phyloP scores from a whole-genome alignment of 2,113 vertebrate genomes.

The Oncorhynchus keta region DNA sequence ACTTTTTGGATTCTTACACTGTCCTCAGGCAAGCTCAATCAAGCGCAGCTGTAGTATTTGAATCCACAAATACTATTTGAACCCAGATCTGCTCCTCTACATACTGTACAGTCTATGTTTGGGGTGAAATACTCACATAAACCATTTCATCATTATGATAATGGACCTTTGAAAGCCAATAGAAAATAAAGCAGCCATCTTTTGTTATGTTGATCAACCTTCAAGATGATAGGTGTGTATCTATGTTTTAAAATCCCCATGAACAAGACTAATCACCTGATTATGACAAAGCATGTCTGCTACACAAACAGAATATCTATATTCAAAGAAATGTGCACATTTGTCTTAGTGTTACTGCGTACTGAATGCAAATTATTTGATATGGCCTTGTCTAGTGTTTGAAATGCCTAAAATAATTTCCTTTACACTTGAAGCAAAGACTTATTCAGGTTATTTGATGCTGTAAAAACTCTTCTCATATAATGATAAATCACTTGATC shows the following conservation, averaged over 20 bases:
- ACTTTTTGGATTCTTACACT: no score
- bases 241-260: not conserved
- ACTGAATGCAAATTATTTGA: not conserved
- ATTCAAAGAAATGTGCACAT: not conserved
- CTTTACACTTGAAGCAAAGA: not conserved
- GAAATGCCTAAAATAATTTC: not conserved
- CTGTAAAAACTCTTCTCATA: not conserved
- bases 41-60: no score
- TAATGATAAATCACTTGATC: constrained; percentile 13
- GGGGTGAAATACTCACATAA: no score
- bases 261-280: not conserved
- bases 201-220: not conserved
- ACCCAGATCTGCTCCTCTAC: no score
- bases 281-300: not conserved
- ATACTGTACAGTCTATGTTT: no score
- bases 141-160: not conserved
- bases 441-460: not conserved
- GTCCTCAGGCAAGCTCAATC: no score
- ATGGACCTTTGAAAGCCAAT: not conserved
- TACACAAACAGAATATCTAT: not conserved
- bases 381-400: not conserved
- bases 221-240: not conserved
- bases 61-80: no score
- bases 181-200: no score
- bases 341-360: not conserved